These are phyloP conservation scores for Tokudaia muenninki DNA, from an alignment of 2,797 vertebrate species.

Conservation along the genomic window DNA sequence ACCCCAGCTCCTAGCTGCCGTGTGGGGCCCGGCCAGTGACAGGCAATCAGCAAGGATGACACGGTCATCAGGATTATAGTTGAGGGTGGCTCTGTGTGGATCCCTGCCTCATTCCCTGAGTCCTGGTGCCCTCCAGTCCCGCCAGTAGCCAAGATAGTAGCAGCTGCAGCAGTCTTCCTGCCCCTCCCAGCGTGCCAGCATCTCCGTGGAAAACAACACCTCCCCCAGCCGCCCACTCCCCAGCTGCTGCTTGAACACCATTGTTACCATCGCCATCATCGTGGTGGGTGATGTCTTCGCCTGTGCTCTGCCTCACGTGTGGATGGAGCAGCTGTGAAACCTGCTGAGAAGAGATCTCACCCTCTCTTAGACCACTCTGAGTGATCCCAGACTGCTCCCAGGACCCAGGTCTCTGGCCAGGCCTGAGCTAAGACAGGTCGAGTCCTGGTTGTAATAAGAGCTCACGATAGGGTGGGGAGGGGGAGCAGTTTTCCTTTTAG, in stretches of 20 bases:
- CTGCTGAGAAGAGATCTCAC: background rate
- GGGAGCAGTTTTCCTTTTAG: background rate
- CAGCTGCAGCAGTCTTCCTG: background rate
- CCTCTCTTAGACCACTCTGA: background rate
- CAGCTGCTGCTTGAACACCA: conserved; percentile 68
- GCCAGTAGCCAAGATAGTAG: background rate
- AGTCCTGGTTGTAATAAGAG: background rate
- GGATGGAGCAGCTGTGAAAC: background rate
- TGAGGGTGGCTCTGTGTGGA: background rate
- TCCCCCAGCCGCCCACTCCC: conserved; percentile 62
- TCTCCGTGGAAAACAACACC: conserved; percentile 61
- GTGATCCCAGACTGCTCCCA: background rate
- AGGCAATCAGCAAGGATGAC: background rate
- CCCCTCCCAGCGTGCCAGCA: background rate
- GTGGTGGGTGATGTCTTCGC: conserved; percentile 19
- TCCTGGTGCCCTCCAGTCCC: fast-evolving
- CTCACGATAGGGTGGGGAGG: too few relatives aligned
- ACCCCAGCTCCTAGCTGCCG: background rate
- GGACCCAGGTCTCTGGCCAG: background rate
- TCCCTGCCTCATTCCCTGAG: background rate
- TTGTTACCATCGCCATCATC: background rate
- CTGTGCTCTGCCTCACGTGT: background rate
- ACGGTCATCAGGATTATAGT: background rate
- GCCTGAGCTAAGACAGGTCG: background rate
- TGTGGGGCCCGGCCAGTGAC: background rate